phyloP scores from a whole-genome alignment of 2,888 invertebrate genomes.

The Drymonia ruficornis region DNA sequence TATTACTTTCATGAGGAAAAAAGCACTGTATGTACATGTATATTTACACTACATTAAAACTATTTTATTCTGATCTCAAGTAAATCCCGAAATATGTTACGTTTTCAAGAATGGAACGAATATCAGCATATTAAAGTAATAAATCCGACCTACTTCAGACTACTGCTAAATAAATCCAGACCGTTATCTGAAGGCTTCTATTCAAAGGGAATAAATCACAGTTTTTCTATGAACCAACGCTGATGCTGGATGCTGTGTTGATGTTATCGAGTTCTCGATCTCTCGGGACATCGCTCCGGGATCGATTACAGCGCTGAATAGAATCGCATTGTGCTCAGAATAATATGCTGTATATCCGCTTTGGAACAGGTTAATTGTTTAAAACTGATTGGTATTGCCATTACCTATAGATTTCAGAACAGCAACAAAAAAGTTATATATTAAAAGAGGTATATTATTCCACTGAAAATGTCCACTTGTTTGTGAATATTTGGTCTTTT shows the following conservation, averaged over 20 bases:
- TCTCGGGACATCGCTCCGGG: constrained; percentile 24
- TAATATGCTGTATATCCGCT: constrained; percentile 23
- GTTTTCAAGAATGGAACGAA: too few species aligned
- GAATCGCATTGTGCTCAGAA: constrained; percentile 37
- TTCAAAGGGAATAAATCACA: background rate
- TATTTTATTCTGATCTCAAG: too few species aligned
- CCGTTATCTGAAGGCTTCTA: background rate
- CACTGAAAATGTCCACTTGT: too few species aligned
- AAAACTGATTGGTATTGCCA: background rate
- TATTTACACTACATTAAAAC: too few species aligned
- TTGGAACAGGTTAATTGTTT: background rate
- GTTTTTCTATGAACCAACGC: background rate
- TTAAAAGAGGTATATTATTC: too few species aligned
- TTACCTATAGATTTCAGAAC: too few species aligned
- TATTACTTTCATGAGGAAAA: too few species aligned
- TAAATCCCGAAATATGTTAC: too few species aligned
- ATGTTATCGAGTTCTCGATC: constrained; percentile 17
- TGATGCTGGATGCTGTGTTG: background rate
- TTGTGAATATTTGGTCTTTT: too few species aligned
- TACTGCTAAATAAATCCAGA: constrained; percentile 9
- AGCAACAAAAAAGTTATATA: too few species aligned
- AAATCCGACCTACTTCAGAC: too few species aligned
- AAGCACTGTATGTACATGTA: too few species aligned
- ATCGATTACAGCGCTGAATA: constrained; percentile 31
- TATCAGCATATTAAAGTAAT: background rate